Evolutionary conservation across 2,888 invertebrate species (phyloP).

Genomic region (Meghimatium bilineatum): DNA sequence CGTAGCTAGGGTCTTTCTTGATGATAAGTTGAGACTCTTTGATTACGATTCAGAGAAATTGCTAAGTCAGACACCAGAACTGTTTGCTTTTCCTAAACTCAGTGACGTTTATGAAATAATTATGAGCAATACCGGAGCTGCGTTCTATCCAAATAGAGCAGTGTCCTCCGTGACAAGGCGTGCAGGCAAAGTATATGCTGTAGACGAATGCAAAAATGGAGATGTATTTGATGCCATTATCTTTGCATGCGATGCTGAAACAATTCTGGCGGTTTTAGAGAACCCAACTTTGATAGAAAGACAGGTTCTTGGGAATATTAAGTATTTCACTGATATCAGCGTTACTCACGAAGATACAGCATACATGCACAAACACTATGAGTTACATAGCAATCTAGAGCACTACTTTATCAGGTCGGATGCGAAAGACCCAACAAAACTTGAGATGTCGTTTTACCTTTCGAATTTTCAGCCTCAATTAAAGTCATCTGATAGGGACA

Average conservation of each 20-base stretch:
- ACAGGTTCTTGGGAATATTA: conserved; percentile 64
- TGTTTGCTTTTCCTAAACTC: conserved; percentile 69
- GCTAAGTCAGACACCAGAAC: conserved; percentile 66
- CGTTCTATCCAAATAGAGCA: conserved; percentile 56
- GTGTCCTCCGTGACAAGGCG: conserved; percentile 55
- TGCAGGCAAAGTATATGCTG: conserved; percentile 56
- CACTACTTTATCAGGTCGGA: conserved; percentile 67
- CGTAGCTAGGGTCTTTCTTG: conserved; percentile 67
- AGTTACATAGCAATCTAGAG: conserved; percentile 63
- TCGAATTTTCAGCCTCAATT: conserved; percentile 68
- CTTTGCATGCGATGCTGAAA: conserved; percentile 70
- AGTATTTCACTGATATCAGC: conserved; percentile 67
- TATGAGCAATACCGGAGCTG: conserved; percentile 55
- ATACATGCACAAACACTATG: conserved; percentile 67
- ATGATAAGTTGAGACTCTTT: conserved; percentile 66
- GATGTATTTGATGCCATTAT: conserved; percentile 65
- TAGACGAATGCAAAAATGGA: conserved; percentile 54
- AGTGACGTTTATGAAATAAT: conserved; percentile 65
- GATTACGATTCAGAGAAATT: conserved; percentile 64
- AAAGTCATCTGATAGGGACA: conserved; percentile 58
- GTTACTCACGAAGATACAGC: conserved; percentile 67
- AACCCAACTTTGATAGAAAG: conserved; percentile 61
- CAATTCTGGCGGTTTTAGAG: conserved; percentile 59
- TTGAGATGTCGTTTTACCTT: conserved; percentile 71
- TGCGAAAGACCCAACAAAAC: conserved; percentile 59